Percentiles rank a stretch among this genome's conserved stretches.
Evolutionary conservation across 2,797 vertebrate species (phyloP).

Genomic region (Cottoperca gobio): DNA sequence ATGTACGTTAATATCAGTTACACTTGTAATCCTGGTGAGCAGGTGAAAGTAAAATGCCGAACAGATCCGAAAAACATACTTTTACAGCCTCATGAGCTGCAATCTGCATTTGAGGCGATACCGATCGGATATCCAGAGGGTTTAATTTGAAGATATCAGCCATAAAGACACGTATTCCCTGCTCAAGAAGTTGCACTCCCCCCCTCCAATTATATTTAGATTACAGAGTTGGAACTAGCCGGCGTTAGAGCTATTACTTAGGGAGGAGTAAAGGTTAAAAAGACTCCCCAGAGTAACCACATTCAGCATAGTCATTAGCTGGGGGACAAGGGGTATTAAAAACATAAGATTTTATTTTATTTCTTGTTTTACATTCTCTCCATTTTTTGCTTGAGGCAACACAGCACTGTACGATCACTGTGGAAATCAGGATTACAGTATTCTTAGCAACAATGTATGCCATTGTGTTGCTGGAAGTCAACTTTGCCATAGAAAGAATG

Average conservation of each 20-base stretch:
- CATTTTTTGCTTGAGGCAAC: constrained; percentile 13
- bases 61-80: constrained; percentile 21
- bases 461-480: constrained; percentile 5
- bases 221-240: constrained; percentile 66
- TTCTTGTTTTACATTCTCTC: constrained; percentile 25
- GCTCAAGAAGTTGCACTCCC: constrained; percentile 65
- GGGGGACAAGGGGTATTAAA: constrained; percentile 48
- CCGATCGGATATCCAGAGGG: constrained; percentile 60
- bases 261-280: constrained; percentile 71
- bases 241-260: constrained; percentile 70
- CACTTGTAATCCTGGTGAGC: constrained; percentile 25
- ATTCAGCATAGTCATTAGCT: constrained; percentile 64
- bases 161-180: constrained; percentile 62
- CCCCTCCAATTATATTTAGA: constrained; percentile 78
- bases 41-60: constrained; percentile 19
- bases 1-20: constrained; percentile 8
- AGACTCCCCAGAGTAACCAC: constrained; percentile 60
- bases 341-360: constrained; percentile 39
- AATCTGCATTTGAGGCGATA: constrained; percentile 19
- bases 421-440: neutral
- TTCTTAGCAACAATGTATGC: neutral
- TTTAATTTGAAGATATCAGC: constrained; percentile 67
- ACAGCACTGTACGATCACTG: constrained; percentile 10
- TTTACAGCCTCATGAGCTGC: constrained; percentile 32
- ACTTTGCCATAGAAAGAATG: neutral